phyloP scores from a whole-genome alignment of 2,888 invertebrate species.

The Noctuana brunneofusca region DNA sequence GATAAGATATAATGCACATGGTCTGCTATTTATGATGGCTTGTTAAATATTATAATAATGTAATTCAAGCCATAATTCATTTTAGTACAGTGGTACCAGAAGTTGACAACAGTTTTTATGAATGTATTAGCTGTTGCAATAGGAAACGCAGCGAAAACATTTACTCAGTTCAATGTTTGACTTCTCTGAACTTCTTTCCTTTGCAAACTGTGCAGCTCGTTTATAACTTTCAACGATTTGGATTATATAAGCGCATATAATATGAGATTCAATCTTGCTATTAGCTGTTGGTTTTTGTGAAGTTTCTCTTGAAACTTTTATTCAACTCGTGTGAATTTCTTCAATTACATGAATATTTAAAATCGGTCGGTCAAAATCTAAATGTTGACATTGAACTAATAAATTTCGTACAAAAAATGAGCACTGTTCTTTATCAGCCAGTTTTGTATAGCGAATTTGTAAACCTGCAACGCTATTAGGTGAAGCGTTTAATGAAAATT shows the following conservation, averaged over 20 bases:
- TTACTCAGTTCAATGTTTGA: slow-evolving; percentile 18
- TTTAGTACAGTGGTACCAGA: background rate
- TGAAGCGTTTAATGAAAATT: background rate
- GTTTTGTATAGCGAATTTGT: background rate
- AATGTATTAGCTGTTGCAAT: slow-evolving; percentile 13
- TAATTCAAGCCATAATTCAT: background rate
- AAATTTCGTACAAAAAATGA: no score
- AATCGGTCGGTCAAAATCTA: no score
- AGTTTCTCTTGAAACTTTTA: background rate
- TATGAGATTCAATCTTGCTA: slow-evolving; percentile 3
- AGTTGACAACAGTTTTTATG: slow-evolving; percentile 6
- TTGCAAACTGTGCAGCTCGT: slow-evolving; percentile 20
- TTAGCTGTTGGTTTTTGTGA: background rate
- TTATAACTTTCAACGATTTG: slow-evolving; percentile 15
- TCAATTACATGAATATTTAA: no score
- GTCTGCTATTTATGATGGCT: no score
- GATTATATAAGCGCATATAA: slow-evolving; percentile 13
- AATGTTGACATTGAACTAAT: no score
- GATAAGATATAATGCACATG: no score
- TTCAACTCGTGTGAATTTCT: no score
- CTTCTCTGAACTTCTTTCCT: slow-evolving; percentile 24
- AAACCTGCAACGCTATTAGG: background rate
- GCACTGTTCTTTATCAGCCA: background rate
- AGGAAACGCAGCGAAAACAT: slow-evolving; percentile 14
- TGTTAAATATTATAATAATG: background rate